Conservation (phyloP, 2,888 invertebrate species). For the Cartodere bifasciata region DNA sequence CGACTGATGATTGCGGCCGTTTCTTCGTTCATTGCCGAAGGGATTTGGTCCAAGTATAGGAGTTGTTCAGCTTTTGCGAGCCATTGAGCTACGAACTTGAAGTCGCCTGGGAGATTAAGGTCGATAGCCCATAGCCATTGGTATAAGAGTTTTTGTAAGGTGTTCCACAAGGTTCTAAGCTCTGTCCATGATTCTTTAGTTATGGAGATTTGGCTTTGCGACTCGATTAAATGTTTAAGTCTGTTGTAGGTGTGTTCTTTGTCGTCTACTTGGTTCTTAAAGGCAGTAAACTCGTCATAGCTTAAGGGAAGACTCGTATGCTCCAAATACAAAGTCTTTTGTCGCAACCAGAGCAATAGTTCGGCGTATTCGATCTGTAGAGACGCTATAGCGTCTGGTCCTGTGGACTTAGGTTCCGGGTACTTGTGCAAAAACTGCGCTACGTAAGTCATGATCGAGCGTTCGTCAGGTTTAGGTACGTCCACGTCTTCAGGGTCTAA, state of each 20-base stretch:
- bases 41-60: conserved; percentile 69
- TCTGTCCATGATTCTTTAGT: conserved; percentile 78
- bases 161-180: conserved; percentile 68
- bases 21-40: conserved; percentile 74
- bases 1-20: conserved; percentile 78
- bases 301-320: conserved; percentile 63
- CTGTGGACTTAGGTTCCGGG: conserved; percentile 71
- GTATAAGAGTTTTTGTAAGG: conserved; percentile 62
- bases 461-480: conserved; percentile 90
- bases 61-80: conserved; percentile 75
- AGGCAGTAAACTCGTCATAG: conserved; percentile 68
- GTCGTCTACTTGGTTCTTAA: conserved; percentile 65
- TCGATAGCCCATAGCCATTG: conserved; percentile 87
- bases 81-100: conserved; percentile 82
- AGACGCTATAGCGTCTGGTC: conserved; percentile 59
- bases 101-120: conserved; percentile 70
- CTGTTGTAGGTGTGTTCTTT: conserved; percentile 61
- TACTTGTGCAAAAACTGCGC: conserved; percentile 95
- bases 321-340: conserved; percentile 64
- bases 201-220: conserved; percentile 68
- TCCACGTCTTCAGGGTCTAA: conserved; percentile 94
- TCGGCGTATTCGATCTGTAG: conserved; percentile 72
- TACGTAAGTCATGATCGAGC: conserved; percentile 97
- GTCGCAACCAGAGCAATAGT: conserved; percentile 69
- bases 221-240: conserved; percentile 66